Base-by-base conservation (phyloP, 1,140 invertebrate species). In the Ceratina calcarata region DNA sequence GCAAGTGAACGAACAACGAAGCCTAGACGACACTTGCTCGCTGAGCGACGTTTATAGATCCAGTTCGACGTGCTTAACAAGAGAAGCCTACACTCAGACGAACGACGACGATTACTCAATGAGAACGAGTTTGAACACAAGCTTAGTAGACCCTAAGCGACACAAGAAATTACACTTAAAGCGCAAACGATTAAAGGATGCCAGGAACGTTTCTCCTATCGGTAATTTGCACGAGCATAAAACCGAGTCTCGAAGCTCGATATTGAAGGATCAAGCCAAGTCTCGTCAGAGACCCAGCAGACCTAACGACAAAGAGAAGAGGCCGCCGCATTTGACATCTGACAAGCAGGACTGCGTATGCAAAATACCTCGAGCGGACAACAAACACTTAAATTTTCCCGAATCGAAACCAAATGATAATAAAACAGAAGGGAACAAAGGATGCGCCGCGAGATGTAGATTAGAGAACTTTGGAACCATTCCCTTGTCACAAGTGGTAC, bases 391-490 rank as follows among this genome's bases (percentile, higher is more conserved):
- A 1, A 18, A 18, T 2, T 27, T 37, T 0, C 18, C 18, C 0
- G 58, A 71, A 1, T 45, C 16, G 0, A 73, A 24, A 3, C 15
- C 37, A 1, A 18, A 27, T 2, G 65, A 8, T n/a, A 58, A 27
- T 45, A 45, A 45, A 45, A 3, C 6, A 0, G 4, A 49, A 1
- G 61, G 65, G 15, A 24, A 16, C 15, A 27, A 13, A 7, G 53
- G 3, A n/a, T 24, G 2, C 16, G 0, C 12, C 1, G 0, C 12
- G 15, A 69, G 68, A 22, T 18, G 10, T 0, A 69, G 49, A 1
- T 6, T 69, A 7, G 49, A 80, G 0, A 57, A 7, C 7, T 74
- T 82, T 15, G 69, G 13, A 2, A 86, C 67, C 8, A 27, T 77
- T 0, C 62, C 76, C 0, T 24, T 78, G 58, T n/a, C 72, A 0